Conservation (phyloP, 2,113 vertebrate species). For the Erythrolamprus reginae region DNA sequence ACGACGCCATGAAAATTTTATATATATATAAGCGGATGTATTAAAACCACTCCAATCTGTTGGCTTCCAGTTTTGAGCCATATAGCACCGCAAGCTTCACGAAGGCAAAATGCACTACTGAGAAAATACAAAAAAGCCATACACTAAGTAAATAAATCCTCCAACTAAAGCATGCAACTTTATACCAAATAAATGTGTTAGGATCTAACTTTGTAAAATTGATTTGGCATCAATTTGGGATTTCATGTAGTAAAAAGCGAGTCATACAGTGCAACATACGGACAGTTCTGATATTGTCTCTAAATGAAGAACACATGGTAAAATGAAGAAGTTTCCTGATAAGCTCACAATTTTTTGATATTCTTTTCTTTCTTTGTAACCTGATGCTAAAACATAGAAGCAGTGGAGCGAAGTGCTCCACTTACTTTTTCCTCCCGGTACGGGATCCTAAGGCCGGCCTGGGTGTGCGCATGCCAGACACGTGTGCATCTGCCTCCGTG, state of each 20-base stretch:
- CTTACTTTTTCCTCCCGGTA: no score
- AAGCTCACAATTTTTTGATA: not conserved
- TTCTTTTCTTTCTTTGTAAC: not conserved
- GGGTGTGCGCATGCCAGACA: no score
- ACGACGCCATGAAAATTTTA: not conserved
- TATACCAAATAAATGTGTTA: not conserved
- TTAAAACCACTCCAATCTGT: not conserved
- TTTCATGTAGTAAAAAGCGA: constrained; percentile 4
- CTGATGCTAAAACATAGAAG: not conserved
- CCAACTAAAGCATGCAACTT: not conserved
- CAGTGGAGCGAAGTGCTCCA: no score
- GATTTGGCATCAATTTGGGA: not conserved
- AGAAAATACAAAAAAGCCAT: not conserved
- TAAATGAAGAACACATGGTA: not conserved
- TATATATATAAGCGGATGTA: not conserved
- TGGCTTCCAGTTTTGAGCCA: not conserved
- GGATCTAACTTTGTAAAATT: not conserved
- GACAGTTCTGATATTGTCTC: constrained; percentile 6
- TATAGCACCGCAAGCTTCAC: not conserved
- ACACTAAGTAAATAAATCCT: no score
- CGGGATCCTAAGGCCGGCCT: no score
- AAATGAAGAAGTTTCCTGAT: not conserved
- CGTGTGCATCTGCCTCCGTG: no score
- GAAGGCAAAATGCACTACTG: not conserved
- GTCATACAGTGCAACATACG: no score